Percentiles rank a stretch among this genome's conserved stretches.
Evolutionary conservation across 2,888 invertebrate genomes (phyloP).

Genomic region (Apamea sordens): DNA sequence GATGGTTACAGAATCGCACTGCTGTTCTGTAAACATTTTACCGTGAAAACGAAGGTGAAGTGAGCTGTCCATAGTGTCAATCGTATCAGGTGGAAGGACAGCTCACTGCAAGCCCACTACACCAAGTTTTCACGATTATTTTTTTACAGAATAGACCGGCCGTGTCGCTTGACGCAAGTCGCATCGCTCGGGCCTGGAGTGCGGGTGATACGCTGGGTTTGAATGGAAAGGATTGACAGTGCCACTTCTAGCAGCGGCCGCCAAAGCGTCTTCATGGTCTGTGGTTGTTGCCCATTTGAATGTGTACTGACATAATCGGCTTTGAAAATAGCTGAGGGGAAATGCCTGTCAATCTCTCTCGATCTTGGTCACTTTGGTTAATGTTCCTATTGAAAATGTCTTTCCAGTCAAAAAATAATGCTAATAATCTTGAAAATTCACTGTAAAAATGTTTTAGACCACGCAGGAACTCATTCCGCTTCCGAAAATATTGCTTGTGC

Average conservation of each 20-base stretch:
- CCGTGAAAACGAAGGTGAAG: too few relatives aligned
- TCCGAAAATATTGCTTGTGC: background rate
- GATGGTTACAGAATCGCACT: too few relatives aligned
- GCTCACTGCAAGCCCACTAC: too few relatives aligned
- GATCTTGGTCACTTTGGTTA: background rate
- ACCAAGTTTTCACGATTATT: too few relatives aligned
- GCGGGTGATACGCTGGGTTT: background rate
- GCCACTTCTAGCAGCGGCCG: fast-evolving
- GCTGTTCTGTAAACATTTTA: too few relatives aligned
- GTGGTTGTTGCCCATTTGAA: background rate
- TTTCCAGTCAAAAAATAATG: background rate
- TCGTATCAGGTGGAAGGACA: too few relatives aligned
- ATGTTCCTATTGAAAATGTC: background rate
- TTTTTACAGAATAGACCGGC: too few relatives aligned
- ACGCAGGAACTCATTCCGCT: background rate
- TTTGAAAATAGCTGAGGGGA: conserved; percentile 28
- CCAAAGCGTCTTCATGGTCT: background rate
- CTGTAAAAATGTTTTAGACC: background rate
- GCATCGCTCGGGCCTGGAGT: background rate
- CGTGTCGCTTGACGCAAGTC: background rate
- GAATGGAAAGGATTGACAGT: background rate
- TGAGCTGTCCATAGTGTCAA: too few relatives aligned
- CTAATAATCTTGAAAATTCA: background rate
- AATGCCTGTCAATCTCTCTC: conserved; percentile 33
- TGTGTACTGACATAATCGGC: background rate